Conservation (phyloP, 2,113 vertebrate species). For the Lota lota region DNA sequence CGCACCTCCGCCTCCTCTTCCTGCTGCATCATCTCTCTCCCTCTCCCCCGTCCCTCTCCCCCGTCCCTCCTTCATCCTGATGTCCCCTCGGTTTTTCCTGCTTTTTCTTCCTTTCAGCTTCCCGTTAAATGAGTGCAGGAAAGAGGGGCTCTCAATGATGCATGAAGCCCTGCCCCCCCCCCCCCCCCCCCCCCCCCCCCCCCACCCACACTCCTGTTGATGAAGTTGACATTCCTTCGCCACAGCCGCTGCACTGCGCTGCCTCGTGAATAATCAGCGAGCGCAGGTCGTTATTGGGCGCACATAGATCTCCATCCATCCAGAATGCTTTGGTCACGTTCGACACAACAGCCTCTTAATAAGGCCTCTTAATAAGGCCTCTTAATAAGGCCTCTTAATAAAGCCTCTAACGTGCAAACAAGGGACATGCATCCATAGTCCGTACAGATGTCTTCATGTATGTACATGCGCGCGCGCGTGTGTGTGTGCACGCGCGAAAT, state of each 20-base stretch:
- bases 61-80: background rate
- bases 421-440: constrained; percentile 34
- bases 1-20: no score
- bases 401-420: no score
- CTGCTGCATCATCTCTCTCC: background rate
- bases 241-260: constrained; percentile 6
- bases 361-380: constrained; percentile 15
- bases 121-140: constrained; percentile 28
- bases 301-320: background rate
- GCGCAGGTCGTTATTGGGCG: constrained; percentile 29
- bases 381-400: constrained; percentile 16
- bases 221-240: constrained; percentile 44
- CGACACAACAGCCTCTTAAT: constrained; percentile 18
- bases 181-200: constrained; percentile 13
- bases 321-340: constrained; percentile 22
- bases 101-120: constrained; percentile 15
- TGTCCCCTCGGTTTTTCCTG: constrained; percentile 1
- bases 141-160: constrained; percentile 51
- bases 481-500: no score
- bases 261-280: constrained; percentile 51
- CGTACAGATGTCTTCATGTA: background rate
- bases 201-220: constrained; percentile 23
- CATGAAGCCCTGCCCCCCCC: constrained; percentile 39
- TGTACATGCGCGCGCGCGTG: no score
- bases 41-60: constrained; percentile 17